Conservation (phyloP, 2,797 vertebrate species). For the Neosilurus hyrtlii region DNA sequence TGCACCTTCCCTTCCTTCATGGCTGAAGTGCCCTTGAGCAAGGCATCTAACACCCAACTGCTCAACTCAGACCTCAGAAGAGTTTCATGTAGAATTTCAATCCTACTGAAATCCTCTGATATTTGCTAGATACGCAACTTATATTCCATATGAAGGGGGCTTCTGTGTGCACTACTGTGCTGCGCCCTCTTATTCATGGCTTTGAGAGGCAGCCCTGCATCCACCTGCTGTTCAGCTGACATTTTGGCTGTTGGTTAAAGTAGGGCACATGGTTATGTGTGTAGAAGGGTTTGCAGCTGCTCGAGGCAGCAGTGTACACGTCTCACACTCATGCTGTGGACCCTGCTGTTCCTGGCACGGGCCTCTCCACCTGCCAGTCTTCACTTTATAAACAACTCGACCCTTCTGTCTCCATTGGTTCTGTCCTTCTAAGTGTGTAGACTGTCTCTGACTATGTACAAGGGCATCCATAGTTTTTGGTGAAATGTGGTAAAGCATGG, state of each 20-base stretch:
- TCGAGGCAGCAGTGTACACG: conserved; percentile 44
- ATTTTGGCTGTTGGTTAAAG: conserved; percentile 64
- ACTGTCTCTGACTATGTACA: conserved; percentile 43
- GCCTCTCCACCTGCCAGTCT: conserved; percentile 38
- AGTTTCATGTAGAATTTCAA: background rate
- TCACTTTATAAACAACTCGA: conserved; percentile 9
- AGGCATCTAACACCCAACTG: no score
- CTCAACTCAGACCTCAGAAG: background rate
- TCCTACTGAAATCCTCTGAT: background rate
- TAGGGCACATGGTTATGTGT: conserved; percentile 40
- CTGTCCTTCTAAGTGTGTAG: conserved; percentile 38
- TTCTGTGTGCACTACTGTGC: conserved; percentile 2
- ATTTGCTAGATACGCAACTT: background rate
- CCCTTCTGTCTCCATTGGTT: conserved; percentile 7
- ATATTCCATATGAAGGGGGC: background rate
- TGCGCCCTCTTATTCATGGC: conserved; percentile 9
- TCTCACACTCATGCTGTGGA: conserved; percentile 19
- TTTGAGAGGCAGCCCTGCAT: conserved; percentile 64
- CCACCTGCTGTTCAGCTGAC: conserved; percentile 67
- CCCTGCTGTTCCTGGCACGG: conserved; percentile 49
- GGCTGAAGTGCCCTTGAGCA: no score
- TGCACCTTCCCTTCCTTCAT: no score
- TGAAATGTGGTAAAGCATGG: background rate
- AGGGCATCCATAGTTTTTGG: background rate
- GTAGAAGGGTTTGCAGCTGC: conserved; percentile 62